Evolutionary conservation across 2,113 vertebrate genomes (phyloP), one percentile per base, ranked within the genome.

Genomic region (Eudorcas thomsonii): DNA sequence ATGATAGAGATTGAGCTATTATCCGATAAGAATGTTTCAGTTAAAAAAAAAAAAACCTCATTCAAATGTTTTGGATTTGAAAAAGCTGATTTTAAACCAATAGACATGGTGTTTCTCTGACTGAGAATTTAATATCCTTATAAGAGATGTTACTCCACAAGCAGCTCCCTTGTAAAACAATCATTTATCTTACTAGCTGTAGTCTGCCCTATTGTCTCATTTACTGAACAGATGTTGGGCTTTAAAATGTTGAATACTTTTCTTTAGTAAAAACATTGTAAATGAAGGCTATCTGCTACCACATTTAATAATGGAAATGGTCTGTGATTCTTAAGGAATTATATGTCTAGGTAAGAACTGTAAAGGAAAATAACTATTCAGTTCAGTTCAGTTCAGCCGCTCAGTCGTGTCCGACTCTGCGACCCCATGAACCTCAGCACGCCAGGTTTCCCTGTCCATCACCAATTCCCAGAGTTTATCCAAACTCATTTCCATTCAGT

Each of bases 191-290:
- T 90, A 60, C 77, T 67, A 54, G 50, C 77, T 90, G 21, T 28
- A 12, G 33, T 88, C 67, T 87, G 30, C 33, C 25, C 62, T 80
- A 45, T 86, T 95, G 86, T 91, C 92, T 94, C 55, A 97, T 71
- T 89, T 92, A 94, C 52, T 57, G 48, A 92, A 60, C 43, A 90
- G 80, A 95, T 84, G 59, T 95, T 39, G 11, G 50, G 45, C 82
- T 91, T 97, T 39, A 36, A 97, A 89, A 74, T 96, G 54, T 33
- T 89, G 82, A 80, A 48, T 87, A 25, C 54, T 93, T 97, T 95
- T 71, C 28, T 43, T 94, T 45, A 59, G 43, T 90, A 74, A 94
- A 94, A 92, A 84, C 55, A 60, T 90, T 78, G 5, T 54, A 84
- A 92, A 45, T 94, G 64, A 71, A 90, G 80, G 95, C 5, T 96